phyloP scores from a whole-genome alignment of 2,113 vertebrate genomes.

The Megaceryle torquata region DNA sequence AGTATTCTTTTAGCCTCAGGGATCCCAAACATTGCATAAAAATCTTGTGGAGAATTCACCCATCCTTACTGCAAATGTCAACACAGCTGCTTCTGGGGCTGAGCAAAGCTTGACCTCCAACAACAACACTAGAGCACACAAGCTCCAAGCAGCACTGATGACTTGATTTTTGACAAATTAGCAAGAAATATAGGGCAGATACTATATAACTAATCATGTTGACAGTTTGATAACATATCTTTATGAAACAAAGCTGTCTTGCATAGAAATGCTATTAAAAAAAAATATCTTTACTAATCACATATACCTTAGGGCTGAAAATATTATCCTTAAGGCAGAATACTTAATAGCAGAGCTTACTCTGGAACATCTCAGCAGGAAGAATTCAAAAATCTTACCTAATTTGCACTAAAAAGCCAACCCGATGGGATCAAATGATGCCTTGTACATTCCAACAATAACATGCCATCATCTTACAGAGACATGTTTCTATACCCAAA shows the following conservation, averaged over 20 bases:
- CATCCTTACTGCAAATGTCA: background rate
- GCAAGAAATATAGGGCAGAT: background rate
- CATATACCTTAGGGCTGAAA: background rate
- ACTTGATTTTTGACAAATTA: background rate
- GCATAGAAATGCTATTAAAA: background rate
- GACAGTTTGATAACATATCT: background rate
- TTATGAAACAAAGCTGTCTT: background rate
- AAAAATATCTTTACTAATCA: background rate
- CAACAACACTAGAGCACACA: background rate
- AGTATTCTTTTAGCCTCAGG: background rate
- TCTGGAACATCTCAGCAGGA: background rate
- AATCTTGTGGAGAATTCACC: background rate
- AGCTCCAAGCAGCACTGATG: background rate
- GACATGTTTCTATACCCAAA: background rate
- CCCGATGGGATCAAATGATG: background rate
- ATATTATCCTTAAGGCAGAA: background rate
- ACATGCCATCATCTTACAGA: background rate
- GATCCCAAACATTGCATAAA: background rate
- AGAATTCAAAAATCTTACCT: background rate
- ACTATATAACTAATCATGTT: background rate
- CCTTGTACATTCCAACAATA: background rate
- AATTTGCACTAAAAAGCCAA: constrained; percentile 13
- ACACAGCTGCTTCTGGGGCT: background rate
- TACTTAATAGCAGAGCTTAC: background rate
- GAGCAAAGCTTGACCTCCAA: background rate